These are phyloP conservation scores for Florisuga fusca DNA, from an alignment of 2,797 vertebrate genomes.

Conservation along the genomic window DNA sequence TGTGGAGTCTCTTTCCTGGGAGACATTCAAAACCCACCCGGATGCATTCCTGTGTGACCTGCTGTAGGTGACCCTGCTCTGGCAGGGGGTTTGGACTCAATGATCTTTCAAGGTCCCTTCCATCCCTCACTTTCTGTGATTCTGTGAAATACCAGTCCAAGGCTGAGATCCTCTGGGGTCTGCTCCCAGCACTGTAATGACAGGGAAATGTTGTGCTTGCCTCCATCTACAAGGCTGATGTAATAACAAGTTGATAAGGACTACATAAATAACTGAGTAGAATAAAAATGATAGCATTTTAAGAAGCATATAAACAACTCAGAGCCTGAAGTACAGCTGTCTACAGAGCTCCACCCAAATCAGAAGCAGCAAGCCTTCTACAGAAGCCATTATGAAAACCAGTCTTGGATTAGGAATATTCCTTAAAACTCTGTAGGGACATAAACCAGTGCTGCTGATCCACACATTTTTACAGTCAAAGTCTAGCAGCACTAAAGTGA, in stretches of 20 bases:
- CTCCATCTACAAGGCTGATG: background rate
- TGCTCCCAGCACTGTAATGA: background rate
- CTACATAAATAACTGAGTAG: background rate
- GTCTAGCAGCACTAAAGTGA: background rate
- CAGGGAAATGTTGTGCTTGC: background rate
- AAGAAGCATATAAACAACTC: background rate
- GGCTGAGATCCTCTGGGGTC: background rate
- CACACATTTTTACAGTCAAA: background rate
- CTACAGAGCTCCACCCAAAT: background rate
- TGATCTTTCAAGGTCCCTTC: no score
- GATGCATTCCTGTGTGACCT: no score
- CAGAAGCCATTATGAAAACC: background rate
- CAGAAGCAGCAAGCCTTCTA: background rate
- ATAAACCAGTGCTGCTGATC: conserved; percentile 20
- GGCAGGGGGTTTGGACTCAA: no score
- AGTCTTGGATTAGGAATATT: conserved; percentile 2
- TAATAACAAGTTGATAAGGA: background rate
- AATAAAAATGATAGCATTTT: background rate
- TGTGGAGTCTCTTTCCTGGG: no score
- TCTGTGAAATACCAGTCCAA: background rate
- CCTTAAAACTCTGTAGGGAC: background rate
- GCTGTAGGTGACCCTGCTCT: no score
- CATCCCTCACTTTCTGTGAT: no score
- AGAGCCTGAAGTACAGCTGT: background rate
- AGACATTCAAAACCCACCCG: no score